Conservation (phyloP, 2,888 invertebrate genomes). For the Sceliomorpha sp. region DNA sequence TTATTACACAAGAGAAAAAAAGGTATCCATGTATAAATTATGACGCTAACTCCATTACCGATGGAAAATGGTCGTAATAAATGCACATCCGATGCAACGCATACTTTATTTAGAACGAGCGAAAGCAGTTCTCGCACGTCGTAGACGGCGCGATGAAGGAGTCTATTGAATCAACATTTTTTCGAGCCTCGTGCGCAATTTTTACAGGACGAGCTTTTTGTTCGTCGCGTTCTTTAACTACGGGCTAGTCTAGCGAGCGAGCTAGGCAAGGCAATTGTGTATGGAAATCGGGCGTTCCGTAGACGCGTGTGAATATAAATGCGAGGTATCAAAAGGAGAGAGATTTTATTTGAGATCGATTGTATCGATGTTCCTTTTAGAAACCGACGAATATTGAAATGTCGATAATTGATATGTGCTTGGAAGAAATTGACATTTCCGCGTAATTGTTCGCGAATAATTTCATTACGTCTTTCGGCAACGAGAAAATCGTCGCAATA, state of each 20-base stretch:
- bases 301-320: conserved; percentile 30
- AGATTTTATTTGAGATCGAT: too few species aligned
- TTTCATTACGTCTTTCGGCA: too few species aligned
- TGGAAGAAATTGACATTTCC: background rate
- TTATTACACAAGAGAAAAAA: too few species aligned
- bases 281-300: conserved; percentile 40
- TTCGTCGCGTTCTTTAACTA: conserved; percentile 27
- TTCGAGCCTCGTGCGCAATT: conserved; percentile 35
- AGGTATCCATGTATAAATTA: conserved; percentile 41
- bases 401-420: too few species aligned
- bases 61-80: conserved; percentile 37
- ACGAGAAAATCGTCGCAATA: too few species aligned
- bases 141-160: conserved; percentile 42
- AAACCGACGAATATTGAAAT: too few species aligned
- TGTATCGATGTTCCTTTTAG: too few species aligned
- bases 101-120: conserved; percentile 44
- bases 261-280: conserved; percentile 35
- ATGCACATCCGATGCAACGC: conserved; percentile 35
- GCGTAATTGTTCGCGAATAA: too few species aligned
- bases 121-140: conserved; percentile 45
- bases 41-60: conserved; percentile 45
- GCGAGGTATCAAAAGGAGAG: too few species aligned
- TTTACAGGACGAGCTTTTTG: conserved; percentile 36
- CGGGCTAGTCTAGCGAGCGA: conserved; percentile 17
- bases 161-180: conserved; percentile 46